These are phyloP conservation scores for Macrostomum lignano DNA, from an alignment of 1,140 invertebrate species.

Conservation along the genomic window DNA sequence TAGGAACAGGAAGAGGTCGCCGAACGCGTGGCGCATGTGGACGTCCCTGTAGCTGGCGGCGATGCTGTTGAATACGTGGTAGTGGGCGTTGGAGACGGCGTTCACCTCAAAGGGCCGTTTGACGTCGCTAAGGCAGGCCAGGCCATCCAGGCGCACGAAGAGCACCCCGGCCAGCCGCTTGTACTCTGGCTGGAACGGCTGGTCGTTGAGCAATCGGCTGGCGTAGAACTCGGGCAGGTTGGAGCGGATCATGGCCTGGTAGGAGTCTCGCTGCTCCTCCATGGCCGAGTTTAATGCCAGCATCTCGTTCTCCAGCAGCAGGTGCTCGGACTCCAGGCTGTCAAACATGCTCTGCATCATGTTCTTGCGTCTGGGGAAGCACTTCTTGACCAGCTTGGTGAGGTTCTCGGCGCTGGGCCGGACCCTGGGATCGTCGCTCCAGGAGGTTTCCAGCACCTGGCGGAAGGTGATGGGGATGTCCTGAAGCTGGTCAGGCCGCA, in stretches of 20 bases:
- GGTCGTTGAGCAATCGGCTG: no score
- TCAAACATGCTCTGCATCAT: constrained; percentile 14
- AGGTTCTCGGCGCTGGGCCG: constrained; percentile 10
- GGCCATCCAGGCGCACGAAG: no score
- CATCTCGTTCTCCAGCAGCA: constrained; percentile 10
- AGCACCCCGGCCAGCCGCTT: no score
- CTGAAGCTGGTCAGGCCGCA: constrained; percentile 9
- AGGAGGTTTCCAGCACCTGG: constrained; percentile 12
- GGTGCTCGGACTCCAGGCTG: constrained; percentile 11
- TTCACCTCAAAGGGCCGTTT: no score
- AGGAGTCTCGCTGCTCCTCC: no score
- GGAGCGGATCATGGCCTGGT: no score
- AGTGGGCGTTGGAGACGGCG: no score
- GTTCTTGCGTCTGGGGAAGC: constrained; percentile 7
- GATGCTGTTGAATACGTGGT: no score
- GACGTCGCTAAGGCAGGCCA: no score
- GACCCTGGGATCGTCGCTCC: constrained; percentile 9
- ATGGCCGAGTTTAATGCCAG: background rate
- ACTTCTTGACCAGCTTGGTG: constrained; percentile 7
- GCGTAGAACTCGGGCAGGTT: no score
- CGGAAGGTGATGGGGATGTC: constrained; percentile 9
- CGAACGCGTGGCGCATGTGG: constrained; percentile 1
- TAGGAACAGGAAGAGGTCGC: constrained; percentile 3
- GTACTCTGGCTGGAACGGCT: no score
- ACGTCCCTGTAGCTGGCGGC: no score